These are phyloP conservation scores for Neolamprologus ventralis DNA, from an alignment of 2,113 vertebrate genomes.

Conservation along the genomic window DNA sequence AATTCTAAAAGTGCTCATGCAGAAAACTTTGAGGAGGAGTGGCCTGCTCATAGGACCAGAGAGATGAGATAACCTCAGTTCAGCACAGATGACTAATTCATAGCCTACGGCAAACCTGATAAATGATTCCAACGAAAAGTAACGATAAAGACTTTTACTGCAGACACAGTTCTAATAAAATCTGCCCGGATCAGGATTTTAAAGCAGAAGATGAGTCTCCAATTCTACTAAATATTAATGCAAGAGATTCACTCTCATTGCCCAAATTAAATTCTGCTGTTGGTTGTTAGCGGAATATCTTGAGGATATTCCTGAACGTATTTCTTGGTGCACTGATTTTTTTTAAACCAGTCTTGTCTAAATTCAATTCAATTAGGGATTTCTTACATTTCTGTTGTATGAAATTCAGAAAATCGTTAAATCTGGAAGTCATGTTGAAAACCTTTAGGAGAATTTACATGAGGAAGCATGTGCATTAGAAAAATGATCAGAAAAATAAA, in stretches of 20 bases:
- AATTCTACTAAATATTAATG: neutral
- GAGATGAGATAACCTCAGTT: neutral
- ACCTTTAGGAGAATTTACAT: neutral
- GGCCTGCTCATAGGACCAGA: neutral
- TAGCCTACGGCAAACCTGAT: neutral
- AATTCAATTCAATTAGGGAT: neutral
- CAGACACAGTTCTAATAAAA: neutral
- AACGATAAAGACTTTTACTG: neutral
- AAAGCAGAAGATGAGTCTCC: neutral
- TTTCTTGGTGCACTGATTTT: neutral
- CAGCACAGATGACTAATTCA: constrained; percentile 6
- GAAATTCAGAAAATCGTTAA: neutral
- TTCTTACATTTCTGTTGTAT: neutral
- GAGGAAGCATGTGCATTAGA: neutral
- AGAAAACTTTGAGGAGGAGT: neutral
- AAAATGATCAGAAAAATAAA: neutral
- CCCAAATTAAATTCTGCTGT: neutral
- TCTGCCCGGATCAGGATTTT: neutral
- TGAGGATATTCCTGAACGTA: neutral
- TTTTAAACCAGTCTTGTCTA: neutral
- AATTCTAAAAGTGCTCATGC: neutral
- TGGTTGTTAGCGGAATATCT: neutral
- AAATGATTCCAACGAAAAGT: neutral
- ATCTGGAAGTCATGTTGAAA: neutral
- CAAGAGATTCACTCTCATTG: neutral